Base-by-base conservation (phyloP, 2,113 vertebrate species). In the Bungarus multicinctus region DNA sequence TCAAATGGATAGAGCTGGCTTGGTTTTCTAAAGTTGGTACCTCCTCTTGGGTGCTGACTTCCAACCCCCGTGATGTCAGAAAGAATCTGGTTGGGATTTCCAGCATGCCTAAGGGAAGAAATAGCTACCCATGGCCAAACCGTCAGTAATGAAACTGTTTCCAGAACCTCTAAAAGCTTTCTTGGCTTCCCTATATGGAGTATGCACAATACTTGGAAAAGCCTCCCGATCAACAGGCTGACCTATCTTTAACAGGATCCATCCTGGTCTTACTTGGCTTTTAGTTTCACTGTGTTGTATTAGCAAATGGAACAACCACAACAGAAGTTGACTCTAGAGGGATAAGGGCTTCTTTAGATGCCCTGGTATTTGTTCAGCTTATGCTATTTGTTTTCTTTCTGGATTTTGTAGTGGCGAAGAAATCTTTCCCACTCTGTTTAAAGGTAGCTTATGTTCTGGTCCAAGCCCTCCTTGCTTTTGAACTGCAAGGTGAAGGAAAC, bases 81-180 rank as follows among this genome's bases (percentile, higher is more conserved):
- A 11, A 52, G 89, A 94, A 93, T 85, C 87, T 45, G 95, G 94
- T 89, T 91, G 96, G 97, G 95, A 95, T 95, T 96, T 93, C 96
- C 34, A 20, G 93, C 23, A 87, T 94, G 96, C 94, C 88, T 64
- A 89, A 94, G 92, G 94, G 95, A 94, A 93, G 96, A 95, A 96
- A 93, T 94, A 0, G 85, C 93, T 92, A 94, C 9, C 95, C 95
- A 45, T 39, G 88, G 89, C 95, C 92, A 90, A 54, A 95, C 94
- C 95, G n/a, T 9, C 0, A 0, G 86, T 5, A 1, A 0, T 22
- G 57, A 4, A 4, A 6, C 60, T 95, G 96, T 81, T 81, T 81
- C 96, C 97, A 96, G 94, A 94, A 53, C 91, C 85, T 23, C 95
- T 81, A 43, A 74, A 94, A 91, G 96, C 96, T 93, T 94, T 94